Conservation (phyloP, 1,140 invertebrate species). For the Gonioctena quinquepunctata region DNA sequence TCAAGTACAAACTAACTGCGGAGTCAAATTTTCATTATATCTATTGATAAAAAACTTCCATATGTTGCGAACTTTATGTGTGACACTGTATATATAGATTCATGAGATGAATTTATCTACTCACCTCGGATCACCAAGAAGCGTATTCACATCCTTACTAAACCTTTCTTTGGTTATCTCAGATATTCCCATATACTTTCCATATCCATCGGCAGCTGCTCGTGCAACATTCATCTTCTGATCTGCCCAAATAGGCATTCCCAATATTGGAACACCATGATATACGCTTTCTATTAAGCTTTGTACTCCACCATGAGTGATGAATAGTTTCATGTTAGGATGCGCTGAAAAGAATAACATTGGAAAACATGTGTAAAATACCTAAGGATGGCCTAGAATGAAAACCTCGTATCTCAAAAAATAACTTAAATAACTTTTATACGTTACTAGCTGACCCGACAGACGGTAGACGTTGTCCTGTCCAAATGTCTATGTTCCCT, state of each 20-base stretch:
- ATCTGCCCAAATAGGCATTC: constrained; percentile 49
- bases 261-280: constrained; percentile 59
- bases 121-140: not conserved
- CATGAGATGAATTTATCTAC: not conserved
- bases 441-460: no score
- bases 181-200: not conserved
- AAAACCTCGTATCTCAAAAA: no score
- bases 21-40: no score
- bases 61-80: no score
- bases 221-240: constrained; percentile 21
- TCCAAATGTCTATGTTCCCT: no score
- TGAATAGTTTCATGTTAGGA: constrained; percentile 34
- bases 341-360: constrained; percentile 19
- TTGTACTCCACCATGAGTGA: constrained; percentile 37
- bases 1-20: no score
- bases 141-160: not conserved
- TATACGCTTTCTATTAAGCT: constrained; percentile 55
- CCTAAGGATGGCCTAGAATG: no score
- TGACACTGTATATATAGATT: no score
- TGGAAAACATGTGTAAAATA: no score
- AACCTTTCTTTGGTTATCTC: not conserved
- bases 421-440: no score
- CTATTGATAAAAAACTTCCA: no score
- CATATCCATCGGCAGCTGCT: constrained; percentile 21
- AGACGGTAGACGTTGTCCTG: no score